Evolutionary conservation across 2,888 invertebrate species (phyloP), one percentile per base, ranked within the genome.

Genomic region (Oligia fasciuncula): DNA sequence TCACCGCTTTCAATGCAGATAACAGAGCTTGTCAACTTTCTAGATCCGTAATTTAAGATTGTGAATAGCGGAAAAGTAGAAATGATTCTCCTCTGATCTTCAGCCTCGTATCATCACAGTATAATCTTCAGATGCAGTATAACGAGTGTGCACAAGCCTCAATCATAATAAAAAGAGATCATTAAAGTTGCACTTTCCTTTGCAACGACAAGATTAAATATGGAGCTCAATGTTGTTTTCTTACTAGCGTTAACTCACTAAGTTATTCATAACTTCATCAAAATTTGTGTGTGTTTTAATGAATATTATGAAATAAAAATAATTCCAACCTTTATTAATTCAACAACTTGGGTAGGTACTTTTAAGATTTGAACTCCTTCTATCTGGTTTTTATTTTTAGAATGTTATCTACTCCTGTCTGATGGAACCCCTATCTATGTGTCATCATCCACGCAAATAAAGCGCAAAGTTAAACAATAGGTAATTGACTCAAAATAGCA

Each of bases 11-110:
- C 69, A 75, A 69, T 57, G 43, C 68, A 81, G 84, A 83, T 85
- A 88, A 73, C 82, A 81, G 51, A 73, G 71, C 80, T 79, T 78
- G 81, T 84, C 74, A 80, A 81, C 69, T 79, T 79, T 79, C 46
- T 70, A 87, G 83, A 87, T 86, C 79, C 71, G 67, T 87, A 80
- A 88, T 88, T 88, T 84, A 76, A 88, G 83, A 87, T 90, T 85
- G 70, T 79, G 84, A 83, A 80, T 78, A 73, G 72, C 65, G 76
- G 73, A 79, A 81, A 85, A 67, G 80, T 82, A 75, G 73, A 77
- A 81, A 88, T 85, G 54, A 83, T 85, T 79, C 73, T 65, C 71
- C 85, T 89, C 78, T 87, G 78, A 84, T 72, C 66, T n/a, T 14
- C 57, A 67, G 11, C 43, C n/a, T 71, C 72, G 46, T 57, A 60